Conservation (phyloP, 1,140 invertebrate genomes). For the Apolygus lucorum region DNA sequence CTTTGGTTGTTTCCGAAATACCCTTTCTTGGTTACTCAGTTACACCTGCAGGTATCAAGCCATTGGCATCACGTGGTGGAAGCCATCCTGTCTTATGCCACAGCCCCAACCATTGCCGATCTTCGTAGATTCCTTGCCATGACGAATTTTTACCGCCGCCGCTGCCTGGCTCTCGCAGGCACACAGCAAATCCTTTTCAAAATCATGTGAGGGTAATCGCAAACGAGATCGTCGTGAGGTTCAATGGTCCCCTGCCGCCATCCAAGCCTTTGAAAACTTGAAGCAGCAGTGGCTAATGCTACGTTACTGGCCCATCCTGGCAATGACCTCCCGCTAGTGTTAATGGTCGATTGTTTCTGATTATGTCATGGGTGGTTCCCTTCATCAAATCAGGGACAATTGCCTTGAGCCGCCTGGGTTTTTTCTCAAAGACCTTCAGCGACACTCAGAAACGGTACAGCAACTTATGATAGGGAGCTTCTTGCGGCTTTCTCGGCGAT, state of each 20-base stretch:
- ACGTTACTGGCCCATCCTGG: no score
- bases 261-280: no score
- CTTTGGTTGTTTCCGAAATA: no score
- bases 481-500: conserved; percentile 36
- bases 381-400: no score
- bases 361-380: conserved; percentile 30
- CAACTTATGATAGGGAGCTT: conserved; percentile 41
- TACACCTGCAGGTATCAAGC: conserved; percentile 15
- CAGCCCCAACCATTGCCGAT: neutral
- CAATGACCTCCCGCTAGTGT: no score
- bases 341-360: conserved; percentile 35
- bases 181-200: conserved; percentile 4
- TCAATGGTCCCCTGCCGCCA: neutral
- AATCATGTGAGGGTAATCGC: neutral
- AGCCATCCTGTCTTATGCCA: neutral
- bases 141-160: conserved; percentile 17
- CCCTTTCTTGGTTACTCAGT: no score
- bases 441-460: conserved; percentile 17
- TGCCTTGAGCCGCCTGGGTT: conserved; percentile 12
- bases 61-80: conserved; percentile 5
- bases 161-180: neutral
- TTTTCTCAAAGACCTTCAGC: conserved; percentile 27
- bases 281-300: no score
- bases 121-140: no score
- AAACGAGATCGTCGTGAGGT: neutral